Base-by-base conservation (phyloP, 2,113 vertebrate species). In the Etheostoma cragini region DNA sequence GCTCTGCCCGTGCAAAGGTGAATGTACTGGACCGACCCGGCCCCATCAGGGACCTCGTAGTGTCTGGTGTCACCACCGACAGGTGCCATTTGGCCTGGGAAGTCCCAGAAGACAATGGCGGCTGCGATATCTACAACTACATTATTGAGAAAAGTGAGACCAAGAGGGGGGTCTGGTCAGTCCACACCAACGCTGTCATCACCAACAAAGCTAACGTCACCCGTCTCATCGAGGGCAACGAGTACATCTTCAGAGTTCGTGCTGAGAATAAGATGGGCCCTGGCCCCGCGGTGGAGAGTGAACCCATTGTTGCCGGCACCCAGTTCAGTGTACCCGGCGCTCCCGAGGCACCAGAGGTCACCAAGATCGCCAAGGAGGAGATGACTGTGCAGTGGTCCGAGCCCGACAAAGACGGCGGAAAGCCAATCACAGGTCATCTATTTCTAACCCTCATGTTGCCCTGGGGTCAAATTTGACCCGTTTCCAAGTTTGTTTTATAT, bases 241-340 rank as follows among this genome's bases (percentile, higher is more conserved):
- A 98, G 90, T 99, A 99, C 77, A 97, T 97, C 84, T 99, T 99
- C 89, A 96, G 98, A 92, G 95, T 99, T 56, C 96, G 98, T 88
- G 98, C 98, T 84, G 98, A 99, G 85, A 99, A 99, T 84, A 99
- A 99, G 90, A 99, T 99, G 96, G 98, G 98, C 45, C 97, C 98
- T 73, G 98, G 98, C 24, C 97, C 98, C 86, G 97, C 97, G 56
- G 96, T 96, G 78, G 94, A 98, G 94, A 99, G 95, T 65, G 96
- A 97, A 46, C 92, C 97, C 75, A 94, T 99, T 86, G 91, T 97
- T 80, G 97, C 97, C 15, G 98, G 97, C 89, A 99, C 98, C 0
- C 97, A 97, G 81, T 99, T 97, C 75, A 96, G 92, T 63, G 97
- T 95, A 82, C 98, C 98, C 64, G 97, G 94, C 30, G 94, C 96